These are phyloP conservation scores for Dolichoris vasculosae DNA, from an alignment of 1,140 invertebrate species.

Conservation along the genomic window DNA sequence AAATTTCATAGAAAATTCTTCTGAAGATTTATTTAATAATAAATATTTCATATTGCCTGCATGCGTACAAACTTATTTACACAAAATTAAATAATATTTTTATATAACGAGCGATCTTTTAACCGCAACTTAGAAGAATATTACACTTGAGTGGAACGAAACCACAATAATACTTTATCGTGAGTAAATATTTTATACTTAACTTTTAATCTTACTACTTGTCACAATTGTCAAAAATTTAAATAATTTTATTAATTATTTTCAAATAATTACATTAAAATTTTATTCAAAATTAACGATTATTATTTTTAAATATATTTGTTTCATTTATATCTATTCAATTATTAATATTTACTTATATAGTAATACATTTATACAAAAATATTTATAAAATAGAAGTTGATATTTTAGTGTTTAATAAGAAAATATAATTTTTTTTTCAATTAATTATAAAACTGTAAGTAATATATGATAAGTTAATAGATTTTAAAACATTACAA, in stretches of 20 bases:
- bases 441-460: too few relatives aligned
- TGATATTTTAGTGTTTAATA: too few relatives aligned
- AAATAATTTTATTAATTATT: background rate
- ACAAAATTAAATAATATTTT: background rate
- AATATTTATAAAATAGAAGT: too few relatives aligned
- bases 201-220: background rate
- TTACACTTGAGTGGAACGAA: background rate
- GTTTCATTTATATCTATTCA: too few relatives aligned
- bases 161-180: background rate
- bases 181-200: background rate
- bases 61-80: background rate
- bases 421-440: too few relatives aligned
- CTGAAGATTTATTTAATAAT: background rate
- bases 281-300: background rate
- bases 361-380: too few relatives aligned
- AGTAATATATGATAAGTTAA: too few relatives aligned
- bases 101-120: background rate
- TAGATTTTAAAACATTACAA: too few relatives aligned
- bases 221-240: background rate
- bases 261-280: background rate
- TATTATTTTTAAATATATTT: too few relatives aligned
- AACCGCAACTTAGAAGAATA: background rate
- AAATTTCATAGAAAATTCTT: background rate
- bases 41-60: background rate
- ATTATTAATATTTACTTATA: too few relatives aligned